Evolutionary conservation across 2,113 vertebrate genomes (phyloP).

Genomic region (Mola mola): DNA sequence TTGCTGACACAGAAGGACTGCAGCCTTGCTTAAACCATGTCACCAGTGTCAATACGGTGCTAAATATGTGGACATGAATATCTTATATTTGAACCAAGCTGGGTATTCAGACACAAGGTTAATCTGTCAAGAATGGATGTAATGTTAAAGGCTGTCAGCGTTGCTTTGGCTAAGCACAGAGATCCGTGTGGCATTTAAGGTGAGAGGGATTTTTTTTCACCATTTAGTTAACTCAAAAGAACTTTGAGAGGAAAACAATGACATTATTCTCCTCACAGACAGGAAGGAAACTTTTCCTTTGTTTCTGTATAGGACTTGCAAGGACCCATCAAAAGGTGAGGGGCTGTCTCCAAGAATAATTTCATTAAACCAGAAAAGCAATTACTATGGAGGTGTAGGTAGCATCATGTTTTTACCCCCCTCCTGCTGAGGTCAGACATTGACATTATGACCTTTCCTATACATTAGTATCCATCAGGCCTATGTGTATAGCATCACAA

Average conservation of each 20-base stretch:
- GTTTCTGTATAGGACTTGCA: slow-evolving; percentile 47
- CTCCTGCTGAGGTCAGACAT: slow-evolving; percentile 44
- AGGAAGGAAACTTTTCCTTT: slow-evolving; percentile 28
- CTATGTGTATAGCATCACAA: slow-evolving; percentile 7
- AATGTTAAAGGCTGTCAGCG: no score
- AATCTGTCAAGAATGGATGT: no score
- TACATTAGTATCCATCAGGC: slow-evolving; percentile 63
- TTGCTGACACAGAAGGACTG: no score
- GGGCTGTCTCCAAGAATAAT: slow-evolving; percentile 48
- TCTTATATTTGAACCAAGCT: no score
- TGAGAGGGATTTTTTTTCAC: slow-evolving; percentile 2
- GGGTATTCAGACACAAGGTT: no score
- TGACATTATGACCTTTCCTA: slow-evolving; percentile 32
- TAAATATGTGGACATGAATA: no score
- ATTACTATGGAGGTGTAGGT: slow-evolving; percentile 41
- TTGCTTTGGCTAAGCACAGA: no score
- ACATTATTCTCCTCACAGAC: slow-evolving; percentile 41
- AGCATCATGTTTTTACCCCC: slow-evolving; percentile 31
- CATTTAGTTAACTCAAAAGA: slow-evolving; percentile 5
- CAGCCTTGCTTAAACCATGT: no score
- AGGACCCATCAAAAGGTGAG: slow-evolving; percentile 59
- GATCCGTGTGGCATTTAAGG: slow-evolving; percentile 5
- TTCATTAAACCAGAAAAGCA: slow-evolving; percentile 57
- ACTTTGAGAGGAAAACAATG: not conserved
- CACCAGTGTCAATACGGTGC: no score